Conservation (phyloP, 2,888 invertebrate genomes). For the Schrankia costaestrigalis region DNA sequence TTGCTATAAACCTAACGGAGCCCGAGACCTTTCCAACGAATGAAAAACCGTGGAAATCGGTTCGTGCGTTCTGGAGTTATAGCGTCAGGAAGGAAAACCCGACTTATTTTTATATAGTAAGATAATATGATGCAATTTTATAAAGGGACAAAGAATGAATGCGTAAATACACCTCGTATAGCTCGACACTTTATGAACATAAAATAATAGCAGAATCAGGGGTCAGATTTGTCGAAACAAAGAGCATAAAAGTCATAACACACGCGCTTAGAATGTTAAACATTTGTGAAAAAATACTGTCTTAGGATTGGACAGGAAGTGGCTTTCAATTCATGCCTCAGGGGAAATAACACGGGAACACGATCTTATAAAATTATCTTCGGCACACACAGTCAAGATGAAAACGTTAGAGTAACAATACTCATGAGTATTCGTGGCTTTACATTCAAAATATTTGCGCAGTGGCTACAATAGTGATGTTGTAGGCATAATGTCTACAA, state of each 20-base stretch:
- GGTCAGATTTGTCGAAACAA: constrained; percentile 8
- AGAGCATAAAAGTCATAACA: constrained; percentile 6
- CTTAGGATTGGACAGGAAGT: constrained; percentile 18
- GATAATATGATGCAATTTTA: too few species aligned
- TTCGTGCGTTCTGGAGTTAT: too few species aligned
- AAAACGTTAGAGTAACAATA: constrained; percentile 21
- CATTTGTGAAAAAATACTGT: constrained; percentile 5
- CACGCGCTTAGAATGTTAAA: constrained; percentile 12
- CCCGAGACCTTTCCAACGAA: too few species aligned
- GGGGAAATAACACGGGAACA: constrained; percentile 43
- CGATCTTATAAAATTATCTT: constrained; percentile 38
- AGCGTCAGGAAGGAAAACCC: too few species aligned
- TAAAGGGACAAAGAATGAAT: too few species aligned
- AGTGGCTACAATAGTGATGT: too few species aligned
- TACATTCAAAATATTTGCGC: constrained; percentile 10
- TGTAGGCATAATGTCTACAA: too few species aligned
- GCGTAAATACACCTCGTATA: constrained; percentile 2
- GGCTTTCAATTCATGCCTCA: constrained; percentile 38
- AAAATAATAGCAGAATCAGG: constrained; percentile 12
- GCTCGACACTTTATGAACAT: constrained; percentile 6
- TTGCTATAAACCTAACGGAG: too few species aligned
- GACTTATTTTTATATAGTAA: too few species aligned
- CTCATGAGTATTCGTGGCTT: constrained; percentile 12
- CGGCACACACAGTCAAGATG: constrained; percentile 19
- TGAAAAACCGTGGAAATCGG: too few species aligned